Conservation (phyloP, 2,797 vertebrate genomes). For the Potorous gilbertii region DNA sequence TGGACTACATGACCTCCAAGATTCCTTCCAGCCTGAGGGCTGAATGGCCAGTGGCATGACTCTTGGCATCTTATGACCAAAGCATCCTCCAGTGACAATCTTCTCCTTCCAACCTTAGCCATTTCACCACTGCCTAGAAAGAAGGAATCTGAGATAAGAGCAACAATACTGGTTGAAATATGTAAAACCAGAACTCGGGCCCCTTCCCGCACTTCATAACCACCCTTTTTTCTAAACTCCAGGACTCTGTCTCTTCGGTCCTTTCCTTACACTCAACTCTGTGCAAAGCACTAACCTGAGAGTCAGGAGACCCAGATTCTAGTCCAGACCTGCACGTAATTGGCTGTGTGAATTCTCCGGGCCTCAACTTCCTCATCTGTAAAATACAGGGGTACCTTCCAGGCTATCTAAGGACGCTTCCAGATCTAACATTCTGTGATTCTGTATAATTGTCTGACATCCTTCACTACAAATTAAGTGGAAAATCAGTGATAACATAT, state of each 20-base stretch:
- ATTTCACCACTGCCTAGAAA: not conserved
- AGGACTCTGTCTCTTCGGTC: not conserved
- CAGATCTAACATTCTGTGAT: not conserved
- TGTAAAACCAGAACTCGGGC: not conserved
- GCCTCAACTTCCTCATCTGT: not conserved
- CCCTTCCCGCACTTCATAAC: not conserved
- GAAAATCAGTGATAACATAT: conserved; percentile 35
- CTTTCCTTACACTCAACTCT: not conserved
- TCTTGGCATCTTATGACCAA: not conserved
- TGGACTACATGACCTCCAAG: not conserved
- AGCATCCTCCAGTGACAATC: too few relatives aligned
- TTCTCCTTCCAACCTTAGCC: not conserved
- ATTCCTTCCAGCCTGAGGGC: not conserved
- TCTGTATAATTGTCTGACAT: conserved; percentile 40
- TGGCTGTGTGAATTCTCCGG: not conserved
- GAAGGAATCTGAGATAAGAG: not conserved
- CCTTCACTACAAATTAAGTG: conserved; percentile 15
- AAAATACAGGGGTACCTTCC: not conserved
- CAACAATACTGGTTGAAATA: not conserved
- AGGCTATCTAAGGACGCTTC: not conserved
- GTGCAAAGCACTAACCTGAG: not conserved
- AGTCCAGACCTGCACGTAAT: not conserved
- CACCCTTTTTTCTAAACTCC: not conserved
- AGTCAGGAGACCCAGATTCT: not conserved
- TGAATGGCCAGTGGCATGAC: not conserved